These are phyloP conservation scores for Butorides virescens DNA, from an alignment of 2,113 vertebrate genomes.

Conservation along the genomic window DNA sequence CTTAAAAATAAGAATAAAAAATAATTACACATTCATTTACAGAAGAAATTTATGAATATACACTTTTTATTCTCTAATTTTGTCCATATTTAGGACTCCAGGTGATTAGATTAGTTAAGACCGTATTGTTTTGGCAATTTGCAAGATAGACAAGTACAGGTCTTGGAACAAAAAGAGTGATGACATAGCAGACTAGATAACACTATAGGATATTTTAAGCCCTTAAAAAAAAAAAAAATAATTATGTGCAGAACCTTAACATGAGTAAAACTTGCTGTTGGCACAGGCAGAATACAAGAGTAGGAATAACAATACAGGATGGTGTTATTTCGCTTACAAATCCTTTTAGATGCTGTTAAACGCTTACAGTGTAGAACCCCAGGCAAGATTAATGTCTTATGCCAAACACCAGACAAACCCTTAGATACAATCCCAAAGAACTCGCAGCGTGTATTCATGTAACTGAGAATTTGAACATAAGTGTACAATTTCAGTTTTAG, in stretches of 20 bases:
- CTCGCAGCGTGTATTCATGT: background rate
- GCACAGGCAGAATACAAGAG: background rate
- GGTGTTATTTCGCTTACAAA: background rate
- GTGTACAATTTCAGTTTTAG: background rate
- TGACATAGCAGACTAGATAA: background rate
- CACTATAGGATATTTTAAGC: background rate
- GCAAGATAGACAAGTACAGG: background rate
- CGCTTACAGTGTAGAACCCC: background rate
- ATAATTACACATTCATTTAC: background rate
- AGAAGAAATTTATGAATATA: background rate
- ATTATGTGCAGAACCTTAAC: background rate
- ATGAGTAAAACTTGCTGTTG: background rate
- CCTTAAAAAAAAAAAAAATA: background rate
- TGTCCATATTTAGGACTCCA: background rate
- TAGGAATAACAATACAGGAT: background rate
- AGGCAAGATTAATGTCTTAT: background rate
- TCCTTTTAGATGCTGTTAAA: background rate
- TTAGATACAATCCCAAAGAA: background rate
- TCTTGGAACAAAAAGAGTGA: background rate
- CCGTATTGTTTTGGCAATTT: background rate
- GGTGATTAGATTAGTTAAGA: background rate
- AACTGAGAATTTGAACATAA: background rate
- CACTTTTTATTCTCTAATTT: background rate
- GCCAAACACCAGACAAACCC: background rate
- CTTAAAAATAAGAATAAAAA: background rate